Evolutionary conservation across 2,113 vertebrate species (phyloP), one percentile per base, ranked within the genome.

Genomic region (Dryoscopus gambensis): DNA sequence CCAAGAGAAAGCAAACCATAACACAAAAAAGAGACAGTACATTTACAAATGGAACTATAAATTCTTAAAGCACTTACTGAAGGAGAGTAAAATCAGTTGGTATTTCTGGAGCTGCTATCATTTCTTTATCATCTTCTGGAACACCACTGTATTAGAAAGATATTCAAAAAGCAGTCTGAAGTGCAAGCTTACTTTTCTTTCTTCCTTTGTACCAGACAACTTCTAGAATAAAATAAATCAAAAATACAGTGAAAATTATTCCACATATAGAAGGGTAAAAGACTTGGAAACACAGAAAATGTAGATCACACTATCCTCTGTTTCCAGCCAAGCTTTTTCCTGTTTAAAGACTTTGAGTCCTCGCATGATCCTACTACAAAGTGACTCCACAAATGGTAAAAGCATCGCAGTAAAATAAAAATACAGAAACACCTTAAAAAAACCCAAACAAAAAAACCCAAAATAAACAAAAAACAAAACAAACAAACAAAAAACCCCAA

Each of bases 61-160:
- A 68, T 55, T 89, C 71, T 85, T 89, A 74, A 78, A 84, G 35
- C 60, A 98, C 99, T 99, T 99, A 99, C 99, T 99, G 99, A 97
- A 99, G 97, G 96, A 98, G 99, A 98, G 98, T 96, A 98, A 99
- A 99, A 98, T 99, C 99, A 98, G 99, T 98, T 98, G 98, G 99
- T 98, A 99, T 98, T 98, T 99, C 99, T 99, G 99, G 99, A 99
- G 99, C 98, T 98, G 99, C 99, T 99, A 99, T 99, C 99, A 99
- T 99, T 99, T 99, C 99, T 99, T 99, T 98, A 99, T 99, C 99
- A 99, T 99, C 98, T 99, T 99, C 98, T 98, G 99, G 97, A 98
- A 97, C 98, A 97, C 98, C 93, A 97, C 97, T 97, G 98, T 97
- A 93, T 98, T 97, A 97, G 98, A 98, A 98, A 98, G 97, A 96